phyloP scores from a whole-genome alignment of 2,797 vertebrate species.

The Anolis apletophallus region DNA sequence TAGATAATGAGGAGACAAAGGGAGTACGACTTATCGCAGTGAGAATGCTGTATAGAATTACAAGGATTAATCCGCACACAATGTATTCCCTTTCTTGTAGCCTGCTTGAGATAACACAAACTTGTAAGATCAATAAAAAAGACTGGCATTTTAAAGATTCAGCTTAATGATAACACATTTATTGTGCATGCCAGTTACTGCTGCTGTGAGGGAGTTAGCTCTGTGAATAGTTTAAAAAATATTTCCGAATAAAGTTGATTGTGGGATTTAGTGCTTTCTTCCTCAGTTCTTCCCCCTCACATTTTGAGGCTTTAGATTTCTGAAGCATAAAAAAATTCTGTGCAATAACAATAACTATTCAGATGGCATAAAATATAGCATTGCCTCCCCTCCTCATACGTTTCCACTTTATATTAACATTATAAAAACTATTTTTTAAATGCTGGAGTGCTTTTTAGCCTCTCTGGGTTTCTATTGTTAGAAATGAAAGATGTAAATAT shows the following conservation, averaged over 20 bases:
- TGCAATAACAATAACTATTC: conserved; percentile 37
- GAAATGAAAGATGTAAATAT: background rate
- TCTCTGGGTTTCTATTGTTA: background rate
- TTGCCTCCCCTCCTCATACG: conserved; percentile 31
- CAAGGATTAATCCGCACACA: conserved; percentile 75
- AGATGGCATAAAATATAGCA: conserved; percentile 39
- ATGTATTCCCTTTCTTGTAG: conserved; percentile 71
- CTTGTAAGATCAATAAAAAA: conserved; percentile 76
- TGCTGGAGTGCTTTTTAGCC: background rate
- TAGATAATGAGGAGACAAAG: conserved; percentile 82
- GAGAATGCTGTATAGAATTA: conserved; percentile 70
- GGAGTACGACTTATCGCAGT: conserved; percentile 71
- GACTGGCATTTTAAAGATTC: conserved; percentile 72
- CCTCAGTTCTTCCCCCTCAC: conserved; percentile 40
- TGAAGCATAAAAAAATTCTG: conserved; percentile 45
- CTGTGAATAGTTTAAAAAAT: conserved; percentile 34
- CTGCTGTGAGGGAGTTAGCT: conserved; percentile 25
- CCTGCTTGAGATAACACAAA: conserved; percentile 75
- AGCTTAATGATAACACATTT: conserved; percentile 64
- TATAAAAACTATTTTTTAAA: background rate
- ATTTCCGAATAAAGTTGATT: conserved; percentile 53
- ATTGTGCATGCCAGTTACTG: background rate
- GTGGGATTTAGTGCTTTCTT: conserved; percentile 36
- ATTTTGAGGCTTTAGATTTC: conserved; percentile 60
- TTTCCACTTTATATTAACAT: conserved; percentile 1